Percentiles rank a stretch among this genome's conserved stretches.
phyloP scores from a whole-genome alignment of 2,113 vertebrate species.

The Xiphias gladius region DNA sequence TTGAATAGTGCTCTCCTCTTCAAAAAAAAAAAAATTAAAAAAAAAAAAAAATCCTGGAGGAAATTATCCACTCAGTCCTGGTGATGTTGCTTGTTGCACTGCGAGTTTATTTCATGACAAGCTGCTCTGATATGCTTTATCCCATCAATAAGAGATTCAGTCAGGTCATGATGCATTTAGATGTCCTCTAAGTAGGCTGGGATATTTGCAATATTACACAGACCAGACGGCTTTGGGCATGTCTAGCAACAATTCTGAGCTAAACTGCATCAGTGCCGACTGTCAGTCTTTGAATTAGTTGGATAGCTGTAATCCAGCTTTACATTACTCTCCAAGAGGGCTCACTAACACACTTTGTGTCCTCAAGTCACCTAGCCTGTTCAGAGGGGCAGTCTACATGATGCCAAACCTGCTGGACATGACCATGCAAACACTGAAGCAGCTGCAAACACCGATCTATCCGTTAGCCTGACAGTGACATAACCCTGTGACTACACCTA shows the following conservation, averaged over 20 bases:
- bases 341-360: conserved; percentile 13
- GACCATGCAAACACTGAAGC: conserved; percentile 15
- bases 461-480: conserved; percentile 67
- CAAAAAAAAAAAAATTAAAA: too few species aligned
- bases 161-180: conserved; percentile 59
- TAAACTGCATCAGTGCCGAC: conserved; percentile 58
- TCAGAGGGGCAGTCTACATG: conserved; percentile 68
- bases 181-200: conserved; percentile 19
- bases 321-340: conserved; percentile 41
- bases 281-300: conserved; percentile 71
- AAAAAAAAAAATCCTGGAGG: conserved; percentile 13
- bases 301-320: conserved; percentile 40
- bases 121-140: conserved; percentile 36
- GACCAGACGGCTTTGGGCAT: conserved; percentile 47
- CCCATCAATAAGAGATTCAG: conserved; percentile 49
- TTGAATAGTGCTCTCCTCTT: conserved; percentile 13
- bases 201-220: conserved; percentile 41
- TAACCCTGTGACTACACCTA: conserved; percentile 47
- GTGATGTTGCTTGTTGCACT: conserved; percentile 14
- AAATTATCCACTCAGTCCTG: conserved; percentile 40
- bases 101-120: conserved; percentile 44
- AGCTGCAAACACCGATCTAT: conserved; percentile 53
- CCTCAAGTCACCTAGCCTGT: conserved; percentile 13
- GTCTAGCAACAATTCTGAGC: conserved; percentile 47
- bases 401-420: conserved; percentile 52